phyloP scores from a whole-genome alignment of 2,113 vertebrate species.

The Tachycineta bicolor region DNA sequence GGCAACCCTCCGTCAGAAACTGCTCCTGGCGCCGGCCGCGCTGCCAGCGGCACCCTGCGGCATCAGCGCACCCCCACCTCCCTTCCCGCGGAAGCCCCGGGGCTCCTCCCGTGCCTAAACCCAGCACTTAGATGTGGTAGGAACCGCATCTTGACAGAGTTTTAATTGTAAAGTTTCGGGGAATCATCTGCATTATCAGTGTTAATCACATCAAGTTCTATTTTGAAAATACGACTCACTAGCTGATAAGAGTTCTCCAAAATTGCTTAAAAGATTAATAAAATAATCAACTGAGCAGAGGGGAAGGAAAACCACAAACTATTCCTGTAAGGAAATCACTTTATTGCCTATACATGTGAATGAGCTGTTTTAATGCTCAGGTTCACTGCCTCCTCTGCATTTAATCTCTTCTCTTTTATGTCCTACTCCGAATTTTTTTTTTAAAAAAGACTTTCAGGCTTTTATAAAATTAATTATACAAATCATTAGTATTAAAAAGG shows the following conservation, averaged over 20 bases:
- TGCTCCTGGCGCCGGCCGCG: rapidly evolving
- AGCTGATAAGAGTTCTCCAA: conserved; percentile 32
- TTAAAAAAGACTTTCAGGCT: conserved; percentile 70
- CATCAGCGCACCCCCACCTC: rapidly evolving
- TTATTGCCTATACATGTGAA: conserved; percentile 35
- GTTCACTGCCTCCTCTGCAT: conserved; percentile 58
- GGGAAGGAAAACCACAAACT: background rate
- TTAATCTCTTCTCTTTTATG: conserved; percentile 72
- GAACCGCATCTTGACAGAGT: background rate
- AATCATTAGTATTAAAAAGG: conserved; percentile 85
- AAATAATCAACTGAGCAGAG: conserved; percentile 49
- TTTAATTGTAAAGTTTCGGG: background rate
- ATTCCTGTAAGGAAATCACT: conserved; percentile 54
- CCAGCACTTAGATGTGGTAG: background rate
- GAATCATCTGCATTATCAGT: background rate
- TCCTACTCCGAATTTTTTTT: conserved; percentile 66
- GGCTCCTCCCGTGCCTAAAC: rapidly evolving
- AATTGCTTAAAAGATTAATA: conserved; percentile 47
- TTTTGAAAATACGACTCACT: background rate
- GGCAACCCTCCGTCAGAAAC: rapidly evolving
- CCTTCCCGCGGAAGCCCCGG: background rate
- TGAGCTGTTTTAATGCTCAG: conserved; percentile 49
- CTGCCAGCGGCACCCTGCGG: rapidly evolving
- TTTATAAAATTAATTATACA: conserved; percentile 83
- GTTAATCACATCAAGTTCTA: background rate